Evolutionary conservation across 2,888 invertebrate genomes (phyloP), one percentile per base, ranked within the genome.

Genomic region (Drosophila dives): DNA sequence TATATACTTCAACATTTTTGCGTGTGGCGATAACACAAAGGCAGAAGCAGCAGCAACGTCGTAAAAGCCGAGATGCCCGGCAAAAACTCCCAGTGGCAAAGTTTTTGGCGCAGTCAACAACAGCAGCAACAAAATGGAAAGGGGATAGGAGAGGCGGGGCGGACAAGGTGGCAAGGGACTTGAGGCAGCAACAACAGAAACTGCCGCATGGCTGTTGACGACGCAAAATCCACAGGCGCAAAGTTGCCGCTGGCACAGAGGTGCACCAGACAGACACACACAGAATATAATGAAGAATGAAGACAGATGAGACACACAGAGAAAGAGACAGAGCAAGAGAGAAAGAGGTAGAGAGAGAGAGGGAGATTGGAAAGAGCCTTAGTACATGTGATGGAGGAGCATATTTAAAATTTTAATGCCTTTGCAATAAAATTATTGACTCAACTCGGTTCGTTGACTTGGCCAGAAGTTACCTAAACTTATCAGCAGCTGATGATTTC

Each of bases 391-490:
- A 45, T 45, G 45, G 23, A 45, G 45, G 23, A 45, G 15, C 7
- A 55, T 70, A 81, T 78, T 81, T 79, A 71, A 75, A 81, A 81
- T 81, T 72, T 78, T 78, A 72, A 81, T 78, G 78, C 58, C 81
- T 71, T 72, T 64, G 75, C 75, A 66, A 81, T 75, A 71, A 78
- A 81, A 81, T 81, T 81, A 78, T 78, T 80, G 77, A 74, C 80
- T 80, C 68, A 74, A 53, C 77, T 70, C 75, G 72, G 64, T 75
- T 75, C 72, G 77, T 78, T 77, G 75, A 78, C 75, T 77, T 66
- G 69, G 63, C 51, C 69, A 77, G 48, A 45, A 58, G 68, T 50
- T 50, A 64, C 49, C 63, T 69, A 53, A 56, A 70, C 33, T 45
- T 45, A 64, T 26, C 64, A 55, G 17, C 64, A 55, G 64, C 26